Evolutionary conservation across 2,113 vertebrate genomes (phyloP).

Genomic region (Dunckerocampus dactyliophorus): DNA sequence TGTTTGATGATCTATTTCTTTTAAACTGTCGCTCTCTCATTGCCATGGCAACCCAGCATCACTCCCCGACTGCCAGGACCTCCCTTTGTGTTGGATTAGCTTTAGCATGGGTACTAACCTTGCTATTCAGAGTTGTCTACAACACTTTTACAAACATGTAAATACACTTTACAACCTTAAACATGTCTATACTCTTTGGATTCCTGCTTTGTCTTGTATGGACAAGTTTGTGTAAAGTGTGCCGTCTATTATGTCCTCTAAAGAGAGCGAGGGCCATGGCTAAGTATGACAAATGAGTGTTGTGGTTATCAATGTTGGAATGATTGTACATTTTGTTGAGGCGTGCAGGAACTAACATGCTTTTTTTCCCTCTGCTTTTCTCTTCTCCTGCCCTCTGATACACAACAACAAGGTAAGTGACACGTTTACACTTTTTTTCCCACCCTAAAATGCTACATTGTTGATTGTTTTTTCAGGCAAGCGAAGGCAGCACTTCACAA

Average conservation of each 20-base stretch:
- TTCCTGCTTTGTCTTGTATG: conserved; percentile 32
- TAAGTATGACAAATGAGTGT: conserved; percentile 64
- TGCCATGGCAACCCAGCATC: no score
- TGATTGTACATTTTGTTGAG: conserved; percentile 36
- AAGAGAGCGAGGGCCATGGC: conserved; percentile 29
- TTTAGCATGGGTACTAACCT: neutral
- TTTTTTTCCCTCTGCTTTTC: conserved; percentile 6
- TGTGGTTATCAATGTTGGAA: conserved; percentile 53
- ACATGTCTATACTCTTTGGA: conserved; percentile 21
- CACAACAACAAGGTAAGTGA: conserved; percentile 66
- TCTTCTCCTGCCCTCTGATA: conserved; percentile 14
- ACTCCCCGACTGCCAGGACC: no score
- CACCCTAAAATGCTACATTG: no score
- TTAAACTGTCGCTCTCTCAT: no score
- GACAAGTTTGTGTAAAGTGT: conserved; percentile 52
- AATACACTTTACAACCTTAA: neutral
- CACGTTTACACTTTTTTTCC: neutral
- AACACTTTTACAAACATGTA: neutral
- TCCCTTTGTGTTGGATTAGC: neutral
- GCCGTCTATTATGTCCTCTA: conserved; percentile 48
- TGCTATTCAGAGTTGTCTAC: neutral
- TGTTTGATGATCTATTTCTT: no score
- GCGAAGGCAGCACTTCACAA: no score
- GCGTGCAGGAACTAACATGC: conserved; percentile 44
- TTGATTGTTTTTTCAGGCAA: no score